Evolutionary conservation across 2,888 invertebrate species (phyloP), one percentile per base, ranked within the genome.

Genomic region (Diloba caeruleocephala): DNA sequence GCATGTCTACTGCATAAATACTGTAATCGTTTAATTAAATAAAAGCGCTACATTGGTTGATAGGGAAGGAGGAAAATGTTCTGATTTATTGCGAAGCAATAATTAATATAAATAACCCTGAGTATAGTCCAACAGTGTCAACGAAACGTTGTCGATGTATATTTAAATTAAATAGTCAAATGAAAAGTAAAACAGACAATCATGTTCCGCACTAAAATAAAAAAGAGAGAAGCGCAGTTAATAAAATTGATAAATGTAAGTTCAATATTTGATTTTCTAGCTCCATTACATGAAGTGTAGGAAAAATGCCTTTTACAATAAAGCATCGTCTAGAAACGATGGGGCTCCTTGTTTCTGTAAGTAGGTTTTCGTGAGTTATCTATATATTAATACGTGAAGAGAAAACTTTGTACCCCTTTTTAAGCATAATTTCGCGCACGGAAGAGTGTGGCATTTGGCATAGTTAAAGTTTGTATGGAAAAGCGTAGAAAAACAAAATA

Each of bases 131-230:
- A 13, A 25, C 0, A 19, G 26, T n/a, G 37, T 19, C 23, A 21
- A 43, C 26, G 32, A 1, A 26, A 12, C 33, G 12, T 25, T 19
- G 12, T 32, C n/a, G n/a, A n/a, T n/a, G n/a, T n/a, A n/a, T n/a
- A n/a, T n/a, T n/a, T n/a, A n/a, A n/a, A n/a, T n/a, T n/a, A n/a
- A n/a, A n/a, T n/a, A n/a, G n/a, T n/a, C n/a, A n/a, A n/a, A n/a
- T n/a, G n/a, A n/a, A n/a, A n/a, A n/a, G n/a, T n/a, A n/a, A n/a
- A n/a, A n/a, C n/a, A n/a, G n/a, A n/a, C n/a, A n/a, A n/a, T n/a
- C n/a, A 89, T 89, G 89, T 85, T 84, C 68, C 69, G 69, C 34
- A 78, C 74, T 9, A 88, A 82, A 79, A 75, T 84, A 14, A 87
- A 83, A 58, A 84, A 79, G 48, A 76, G 82, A 55, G 75, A 85